Percentiles rank a stretch among this genome's conserved stretches.
Conservation (phyloP, 2,888 invertebrate genomes). For the Halictus ligatus region DNA sequence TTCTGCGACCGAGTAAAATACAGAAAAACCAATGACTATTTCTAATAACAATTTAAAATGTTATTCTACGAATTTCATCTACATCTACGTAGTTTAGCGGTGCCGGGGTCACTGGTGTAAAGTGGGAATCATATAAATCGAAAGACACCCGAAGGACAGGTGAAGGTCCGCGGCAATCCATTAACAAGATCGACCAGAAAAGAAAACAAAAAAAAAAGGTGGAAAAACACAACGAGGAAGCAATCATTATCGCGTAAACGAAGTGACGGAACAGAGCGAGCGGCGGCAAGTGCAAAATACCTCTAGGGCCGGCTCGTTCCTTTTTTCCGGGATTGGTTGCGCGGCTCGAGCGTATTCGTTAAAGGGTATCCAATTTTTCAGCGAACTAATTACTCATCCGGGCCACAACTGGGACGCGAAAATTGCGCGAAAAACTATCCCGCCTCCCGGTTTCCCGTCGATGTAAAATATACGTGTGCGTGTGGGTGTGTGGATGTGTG, state of each 20-base stretch:
- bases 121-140: no score
- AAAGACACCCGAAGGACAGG: no score
- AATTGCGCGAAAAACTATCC: constrained; percentile 14
- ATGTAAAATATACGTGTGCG: not conserved
- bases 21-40: no score
- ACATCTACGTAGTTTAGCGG: no score
- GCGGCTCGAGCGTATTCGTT: not conserved
- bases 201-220: not conserved
- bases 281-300: not conserved
- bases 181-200: not conserved
- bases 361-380: constrained; percentile 20
- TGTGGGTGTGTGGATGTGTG: no score
- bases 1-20: no score
- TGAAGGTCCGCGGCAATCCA: not conserved
- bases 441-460: not conserved
- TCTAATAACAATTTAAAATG: no score
- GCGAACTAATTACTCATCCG: constrained; percentile 17
- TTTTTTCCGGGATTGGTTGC: not conserved
- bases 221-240: not conserved
- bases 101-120: no score
- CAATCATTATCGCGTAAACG: not conserved
- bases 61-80: no score
- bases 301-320: not conserved
- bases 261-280: not conserved
- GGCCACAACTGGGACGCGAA: not conserved